phyloP scores from a whole-genome alignment of 2,797 vertebrate species.

The Eulemur coronatus region DNA sequence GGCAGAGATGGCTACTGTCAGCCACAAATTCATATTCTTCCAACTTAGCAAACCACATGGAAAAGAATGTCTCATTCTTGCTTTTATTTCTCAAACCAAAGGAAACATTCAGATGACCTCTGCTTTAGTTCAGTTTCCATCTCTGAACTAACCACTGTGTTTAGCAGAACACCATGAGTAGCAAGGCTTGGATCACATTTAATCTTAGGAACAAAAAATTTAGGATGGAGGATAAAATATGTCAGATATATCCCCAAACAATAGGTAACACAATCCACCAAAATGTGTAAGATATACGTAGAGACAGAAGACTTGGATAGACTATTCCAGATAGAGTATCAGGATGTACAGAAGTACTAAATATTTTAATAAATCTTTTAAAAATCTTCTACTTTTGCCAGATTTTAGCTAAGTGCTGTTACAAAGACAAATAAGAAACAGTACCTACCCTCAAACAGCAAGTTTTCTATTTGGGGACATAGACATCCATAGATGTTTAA shows the following conservation, averaged over 20 bases:
- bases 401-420: not conserved
- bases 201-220: not conserved
- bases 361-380: not conserved
- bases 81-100: not conserved
- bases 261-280: not conserved
- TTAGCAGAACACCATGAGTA: not conserved
- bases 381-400: not conserved
- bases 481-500: not conserved
- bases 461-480: not conserved
- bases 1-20: not conserved
- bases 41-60: not conserved
- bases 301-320: not conserved
- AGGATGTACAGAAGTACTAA: not conserved
- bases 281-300: not conserved
- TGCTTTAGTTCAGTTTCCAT: not conserved
- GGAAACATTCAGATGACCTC: not conserved
- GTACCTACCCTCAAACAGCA: not conserved
- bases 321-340: not conserved
- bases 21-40: not conserved
- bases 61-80: not conserved
- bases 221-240: not conserved
- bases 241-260: not conserved
- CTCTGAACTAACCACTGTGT: not conserved
- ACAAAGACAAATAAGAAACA: not conserved
- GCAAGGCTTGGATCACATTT: not conserved